Conservation (phyloP, 2,888 invertebrate genomes). For the Himalopsyche kuldschensis region DNA sequence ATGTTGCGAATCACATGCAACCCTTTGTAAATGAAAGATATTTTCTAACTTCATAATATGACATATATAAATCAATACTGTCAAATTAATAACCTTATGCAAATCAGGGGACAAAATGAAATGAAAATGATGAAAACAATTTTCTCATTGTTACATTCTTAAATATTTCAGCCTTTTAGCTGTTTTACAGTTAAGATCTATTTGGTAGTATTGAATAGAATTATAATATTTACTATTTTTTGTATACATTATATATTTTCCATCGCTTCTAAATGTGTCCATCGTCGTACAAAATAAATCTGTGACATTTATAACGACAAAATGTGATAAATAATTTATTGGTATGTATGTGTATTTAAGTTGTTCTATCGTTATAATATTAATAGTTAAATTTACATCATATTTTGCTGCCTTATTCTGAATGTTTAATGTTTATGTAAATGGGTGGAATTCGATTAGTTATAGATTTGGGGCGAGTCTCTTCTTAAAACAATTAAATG, state of each 20-base stretch:
- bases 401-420: neutral
- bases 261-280: neutral
- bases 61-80: too few species aligned
- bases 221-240: neutral
- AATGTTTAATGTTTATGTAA: neutral
- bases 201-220: neutral
- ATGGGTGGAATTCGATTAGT: neutral
- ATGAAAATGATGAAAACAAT: too few species aligned
- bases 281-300: neutral
- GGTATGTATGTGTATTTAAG: neutral
- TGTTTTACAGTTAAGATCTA: neutral
- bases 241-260: neutral
- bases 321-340: neutral
- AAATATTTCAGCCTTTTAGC: too few species aligned
- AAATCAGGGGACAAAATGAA: too few species aligned
- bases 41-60: too few species aligned
- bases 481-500: too few species aligned
- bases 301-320: neutral
- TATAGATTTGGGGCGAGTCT: neutral
- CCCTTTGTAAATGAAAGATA: too few species aligned
- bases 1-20: too few species aligned
- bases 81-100: too few species aligned
- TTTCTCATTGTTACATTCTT: too few species aligned
- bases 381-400: neutral
- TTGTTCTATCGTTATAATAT: neutral